Percentiles rank a stretch among this genome's conserved stretches.
phyloP scores from a whole-genome alignment of 2,797 vertebrate species.

The Anguilla obscura region DNA sequence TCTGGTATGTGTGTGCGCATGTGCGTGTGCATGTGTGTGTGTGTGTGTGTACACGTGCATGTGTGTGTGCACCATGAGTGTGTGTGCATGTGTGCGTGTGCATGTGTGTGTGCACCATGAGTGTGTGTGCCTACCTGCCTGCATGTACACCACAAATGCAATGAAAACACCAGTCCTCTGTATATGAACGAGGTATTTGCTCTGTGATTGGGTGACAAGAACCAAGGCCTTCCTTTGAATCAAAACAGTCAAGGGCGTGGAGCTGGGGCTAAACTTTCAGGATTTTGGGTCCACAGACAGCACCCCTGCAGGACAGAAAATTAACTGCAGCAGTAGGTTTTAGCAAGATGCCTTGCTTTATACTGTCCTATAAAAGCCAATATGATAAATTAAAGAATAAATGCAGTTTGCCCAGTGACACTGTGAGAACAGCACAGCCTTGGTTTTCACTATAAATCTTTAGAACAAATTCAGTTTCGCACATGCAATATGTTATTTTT shows the following conservation, averaged over 20 bases:
- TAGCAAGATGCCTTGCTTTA: not conserved
- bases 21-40: too few relatives aligned
- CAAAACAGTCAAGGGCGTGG: not conserved
- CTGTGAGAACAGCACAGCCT: not conserved
- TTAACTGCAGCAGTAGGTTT: not conserved
- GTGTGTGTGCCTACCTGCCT: too few relatives aligned
- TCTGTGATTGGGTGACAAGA: slow-evolving; percentile 5
- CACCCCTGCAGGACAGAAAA: not conserved
- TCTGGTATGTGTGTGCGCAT: not conserved
- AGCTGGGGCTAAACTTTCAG: not conserved
- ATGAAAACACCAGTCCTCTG: slow-evolving; percentile 2
- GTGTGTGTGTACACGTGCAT: too few relatives aligned
- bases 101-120: not conserved
- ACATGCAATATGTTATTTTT: too few relatives aligned
- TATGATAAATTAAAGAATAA: not conserved
- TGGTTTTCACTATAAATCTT: too few relatives aligned
- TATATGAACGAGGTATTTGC: slow-evolving; percentile 21
- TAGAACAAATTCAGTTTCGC: too few relatives aligned
- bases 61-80: too few relatives aligned
- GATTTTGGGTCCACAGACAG: not conserved
- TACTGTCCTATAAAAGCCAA: not conserved
- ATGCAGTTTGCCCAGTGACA: not conserved
- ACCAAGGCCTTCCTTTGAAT: slow-evolving; percentile 18
- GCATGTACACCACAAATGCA: not conserved
- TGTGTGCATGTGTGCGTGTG: too few relatives aligned